A percentile compares a stretch with the other conserved stretches of the same genome.
Evolutionary conservation across 2,113 vertebrate genomes (phyloP).

Genomic region (Lanius ludovicianus): DNA sequence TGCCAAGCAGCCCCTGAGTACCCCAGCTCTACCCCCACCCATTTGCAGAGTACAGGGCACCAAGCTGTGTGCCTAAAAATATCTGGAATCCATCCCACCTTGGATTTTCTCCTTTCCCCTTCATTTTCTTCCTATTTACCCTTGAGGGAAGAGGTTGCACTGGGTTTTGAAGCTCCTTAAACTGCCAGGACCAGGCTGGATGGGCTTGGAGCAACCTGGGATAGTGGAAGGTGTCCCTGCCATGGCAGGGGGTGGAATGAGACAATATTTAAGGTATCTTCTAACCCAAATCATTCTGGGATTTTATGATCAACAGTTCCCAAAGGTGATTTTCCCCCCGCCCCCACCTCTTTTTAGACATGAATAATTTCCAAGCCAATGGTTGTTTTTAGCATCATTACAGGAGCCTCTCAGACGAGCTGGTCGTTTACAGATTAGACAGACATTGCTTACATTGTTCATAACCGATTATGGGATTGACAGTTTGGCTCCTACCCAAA

Average conservation of each 20-base stretch:
- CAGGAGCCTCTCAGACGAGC: not conserved
- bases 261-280: not conserved
- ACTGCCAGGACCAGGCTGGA: not conserved
- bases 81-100: not conserved
- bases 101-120: fast-evolving
- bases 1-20: not conserved
- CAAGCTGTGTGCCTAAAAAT: not conserved
- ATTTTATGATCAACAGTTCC: not conserved
- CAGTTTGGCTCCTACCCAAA: conserved; percentile 57
- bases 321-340: not conserved
- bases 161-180: not conserved
- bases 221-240: not conserved
- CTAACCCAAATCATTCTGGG: not conserved
- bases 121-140: not conserved
- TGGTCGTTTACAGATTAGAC: conserved; percentile 43
- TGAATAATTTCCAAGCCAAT: not conserved
- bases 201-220: not conserved
- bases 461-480: conserved; percentile 29
- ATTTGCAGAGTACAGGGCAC: not conserved
- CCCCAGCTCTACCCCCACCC: not conserved
- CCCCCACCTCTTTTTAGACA: not conserved
- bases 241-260: not conserved
- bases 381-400: conserved; percentile 29
- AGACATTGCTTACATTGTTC: conserved; percentile 21
- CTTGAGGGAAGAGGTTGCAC: not conserved